A percentile compares a stretch with the other conserved stretches of the same genome.
phyloP scores from a whole-genome alignment of 2,113 vertebrate species.

The Nycticorax nycticorax region DNA sequence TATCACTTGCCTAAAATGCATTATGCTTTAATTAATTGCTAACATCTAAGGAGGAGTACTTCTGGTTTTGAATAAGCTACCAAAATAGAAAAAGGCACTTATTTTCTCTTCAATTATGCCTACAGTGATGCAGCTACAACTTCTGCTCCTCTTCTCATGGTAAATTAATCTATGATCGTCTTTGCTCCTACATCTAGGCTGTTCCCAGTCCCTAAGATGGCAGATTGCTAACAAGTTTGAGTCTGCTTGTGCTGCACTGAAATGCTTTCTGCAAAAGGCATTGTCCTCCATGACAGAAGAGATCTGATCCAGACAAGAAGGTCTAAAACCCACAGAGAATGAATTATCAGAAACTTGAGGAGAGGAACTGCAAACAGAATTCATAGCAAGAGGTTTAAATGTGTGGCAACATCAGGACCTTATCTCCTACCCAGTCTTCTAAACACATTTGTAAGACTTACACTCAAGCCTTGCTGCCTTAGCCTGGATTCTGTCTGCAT shows the following conservation, averaged over 20 bases:
- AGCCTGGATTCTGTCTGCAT: neutral
- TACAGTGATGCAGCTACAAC: neutral
- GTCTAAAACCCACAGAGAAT: neutral
- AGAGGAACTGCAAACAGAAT: neutral
- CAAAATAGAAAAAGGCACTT: neutral
- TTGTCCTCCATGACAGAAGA: neutral
- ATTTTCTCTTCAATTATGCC: neutral
- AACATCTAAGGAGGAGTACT: neutral
- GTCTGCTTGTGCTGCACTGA: neutral
- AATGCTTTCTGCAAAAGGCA: neutral
- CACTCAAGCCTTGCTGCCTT: neutral
- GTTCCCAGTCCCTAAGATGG: neutral
- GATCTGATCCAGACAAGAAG: neutral
- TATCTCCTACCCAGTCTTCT: neutral
- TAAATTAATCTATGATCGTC: neutral
- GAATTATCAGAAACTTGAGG: neutral
- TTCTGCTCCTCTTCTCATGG: neutral
- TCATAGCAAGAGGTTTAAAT: neutral
- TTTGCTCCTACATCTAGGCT: neutral
- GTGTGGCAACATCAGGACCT: neutral
- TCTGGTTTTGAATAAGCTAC: neutral
- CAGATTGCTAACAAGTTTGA: neutral
- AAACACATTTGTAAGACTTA: neutral
- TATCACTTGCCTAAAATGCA: neutral
- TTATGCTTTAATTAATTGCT: neutral